Base-by-base conservation (phyloP, 2,797 vertebrate species). In the Hemitrygon akajei region DNA sequence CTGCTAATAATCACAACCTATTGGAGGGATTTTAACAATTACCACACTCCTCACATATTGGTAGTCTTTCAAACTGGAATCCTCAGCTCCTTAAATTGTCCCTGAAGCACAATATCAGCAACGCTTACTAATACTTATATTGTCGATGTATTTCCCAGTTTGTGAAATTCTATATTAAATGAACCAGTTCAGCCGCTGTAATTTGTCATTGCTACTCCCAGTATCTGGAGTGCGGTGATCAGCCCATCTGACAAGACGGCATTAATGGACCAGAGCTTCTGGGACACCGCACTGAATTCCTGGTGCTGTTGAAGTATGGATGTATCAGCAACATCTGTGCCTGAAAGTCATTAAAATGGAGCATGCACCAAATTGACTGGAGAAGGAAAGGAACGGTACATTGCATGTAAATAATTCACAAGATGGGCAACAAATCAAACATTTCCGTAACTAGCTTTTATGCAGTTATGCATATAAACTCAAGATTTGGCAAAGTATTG, bases 361-460 rank as follows among this genome's bases (percentile, higher is more conserved):
- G 37, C 71, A 58, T 25, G 12, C 2, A 16, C 40, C 69, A 93
- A 76, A 47, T 12, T n/a, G 69, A 58, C 40, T 56, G 25, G 11
- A 93, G 71, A 93, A 76, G 71, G 37, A 93, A 93, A 93, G 71
- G 73, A 93, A 58, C 34, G n/a, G 91, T 75, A 93, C 71, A 73
- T 76, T 47, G 27, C 40, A 27, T 76, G 71, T 93, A 76, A 93
- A 93, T 93, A 93, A 93, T 93, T 93, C 71, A 76, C 91, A 76
- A 93, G 91, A 37, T 58, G 56, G 76, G 47, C 30, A 76, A 30
- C 63, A 91, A 69, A 60, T 91, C 63, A 40, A 22, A 20, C 37
- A 37, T n/a, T 69, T 76, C 66, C 11, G 56, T 75, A 75, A 92
- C 37, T 47, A 69, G 91, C 91, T 18, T 92, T 92, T 56, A 71